phyloP scores from a whole-genome alignment of 2,888 invertebrate genomes.

The Ypsolopha scabrella region DNA sequence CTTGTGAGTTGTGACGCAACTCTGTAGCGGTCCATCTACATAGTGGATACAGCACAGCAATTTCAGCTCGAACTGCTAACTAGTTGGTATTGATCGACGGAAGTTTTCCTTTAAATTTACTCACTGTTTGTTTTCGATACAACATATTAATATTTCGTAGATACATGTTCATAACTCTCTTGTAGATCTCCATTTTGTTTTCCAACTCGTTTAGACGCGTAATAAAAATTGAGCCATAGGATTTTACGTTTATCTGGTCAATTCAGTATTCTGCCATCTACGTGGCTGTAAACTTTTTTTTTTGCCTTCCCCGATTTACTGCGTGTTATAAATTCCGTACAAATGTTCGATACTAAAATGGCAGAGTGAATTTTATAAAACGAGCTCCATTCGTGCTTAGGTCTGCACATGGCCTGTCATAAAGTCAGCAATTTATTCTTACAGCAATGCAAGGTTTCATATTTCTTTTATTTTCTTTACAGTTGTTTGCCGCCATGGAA shows the following conservation, averaged over 20 bases:
- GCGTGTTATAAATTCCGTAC: slow-evolving; percentile 52
- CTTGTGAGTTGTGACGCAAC: background rate
- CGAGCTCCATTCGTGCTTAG: slow-evolving; percentile 21
- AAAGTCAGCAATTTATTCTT: background rate
- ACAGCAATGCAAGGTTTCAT: background rate
- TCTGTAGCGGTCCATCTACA: background rate
- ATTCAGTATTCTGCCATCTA: slow-evolving; percentile 27
- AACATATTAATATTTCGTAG: no score
- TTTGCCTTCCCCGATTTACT: slow-evolving; percentile 46
- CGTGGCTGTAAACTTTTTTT: slow-evolving; percentile 46
- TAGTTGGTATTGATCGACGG: no score
- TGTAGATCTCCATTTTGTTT: no score
- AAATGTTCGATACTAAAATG: slow-evolving; percentile 49
- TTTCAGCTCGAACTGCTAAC: background rate
- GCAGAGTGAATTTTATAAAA: slow-evolving; percentile 53
- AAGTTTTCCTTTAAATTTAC: no score
- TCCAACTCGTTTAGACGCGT: background rate
- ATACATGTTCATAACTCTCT: no score
- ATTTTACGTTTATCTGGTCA: slow-evolving; percentile 35
- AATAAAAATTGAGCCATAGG: slow-evolving; percentile 19
- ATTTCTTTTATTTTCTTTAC: background rate
- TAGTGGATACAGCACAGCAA: background rate
- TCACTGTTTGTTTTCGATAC: no score
- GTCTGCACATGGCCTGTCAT: background rate
- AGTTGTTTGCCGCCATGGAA: background rate